Conservation (phyloP, 1,140 invertebrate species). For the Helicoverpa zea region DNA sequence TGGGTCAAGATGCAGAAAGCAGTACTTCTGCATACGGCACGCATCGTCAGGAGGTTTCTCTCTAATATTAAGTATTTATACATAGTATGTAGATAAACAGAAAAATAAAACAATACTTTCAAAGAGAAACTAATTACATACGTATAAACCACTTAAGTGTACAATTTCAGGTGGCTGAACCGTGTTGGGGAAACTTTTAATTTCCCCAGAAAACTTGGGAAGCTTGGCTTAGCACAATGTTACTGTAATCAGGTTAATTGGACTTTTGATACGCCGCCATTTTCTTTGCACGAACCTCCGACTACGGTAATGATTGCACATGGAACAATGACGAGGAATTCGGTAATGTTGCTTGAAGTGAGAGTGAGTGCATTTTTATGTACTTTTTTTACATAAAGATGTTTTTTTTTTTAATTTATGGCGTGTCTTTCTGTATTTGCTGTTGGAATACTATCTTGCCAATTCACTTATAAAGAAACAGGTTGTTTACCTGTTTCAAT, state of each 20-base stretch:
- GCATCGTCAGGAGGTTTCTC: no score
- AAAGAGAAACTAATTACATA: background rate
- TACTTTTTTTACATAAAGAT: background rate
- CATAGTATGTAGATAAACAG: no score
- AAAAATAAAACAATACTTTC: background rate
- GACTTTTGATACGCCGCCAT: slow-evolving; percentile 47
- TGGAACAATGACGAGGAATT: background rate
- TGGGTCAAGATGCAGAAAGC: no score
- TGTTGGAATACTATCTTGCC: no score
- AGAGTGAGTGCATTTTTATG: background rate
- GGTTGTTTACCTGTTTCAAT: no score
- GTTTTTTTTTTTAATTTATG: no score
- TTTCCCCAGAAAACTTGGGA: slow-evolving; percentile 29
- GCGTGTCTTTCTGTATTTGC: no score
- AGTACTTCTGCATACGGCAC: no score
- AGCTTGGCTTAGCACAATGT: slow-evolving; percentile 12
- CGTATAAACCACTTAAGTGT: slow-evolving; percentile 25
- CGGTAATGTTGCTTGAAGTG: background rate
- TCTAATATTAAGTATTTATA: no score
- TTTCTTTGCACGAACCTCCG: slow-evolving; percentile 33
- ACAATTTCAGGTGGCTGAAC: slow-evolving; percentile 15
- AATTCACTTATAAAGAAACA: no score
- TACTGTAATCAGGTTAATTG: slow-evolving; percentile 52
- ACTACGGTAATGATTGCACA: slow-evolving; percentile 23
- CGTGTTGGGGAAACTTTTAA: slow-evolving; percentile 25